Percentiles rank a stretch among this genome's conserved stretches.
Conservation (phyloP, 2,888 invertebrate species). For the Conus canariensis region DNA sequence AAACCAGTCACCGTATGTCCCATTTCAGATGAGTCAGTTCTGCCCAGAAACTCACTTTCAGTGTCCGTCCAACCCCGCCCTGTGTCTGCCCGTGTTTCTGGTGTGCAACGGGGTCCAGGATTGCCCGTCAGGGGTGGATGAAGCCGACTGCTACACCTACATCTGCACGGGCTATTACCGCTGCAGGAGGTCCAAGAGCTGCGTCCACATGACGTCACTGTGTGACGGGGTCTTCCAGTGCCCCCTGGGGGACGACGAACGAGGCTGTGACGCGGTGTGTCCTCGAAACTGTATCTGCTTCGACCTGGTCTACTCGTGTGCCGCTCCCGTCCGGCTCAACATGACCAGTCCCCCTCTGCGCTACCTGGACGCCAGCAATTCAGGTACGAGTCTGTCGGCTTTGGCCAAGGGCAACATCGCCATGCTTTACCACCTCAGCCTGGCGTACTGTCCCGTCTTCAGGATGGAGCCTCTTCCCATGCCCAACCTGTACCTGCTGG, state of each 20-base stretch:
- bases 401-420: background rate
- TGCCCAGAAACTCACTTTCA: conserved; percentile 6
- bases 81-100: conserved; percentile 1
- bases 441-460: background rate
- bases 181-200: background rate
- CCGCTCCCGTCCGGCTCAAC: background rate
- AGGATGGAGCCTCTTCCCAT: background rate
- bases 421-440: background rate
- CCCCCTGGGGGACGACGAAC: background rate
- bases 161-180: background rate
- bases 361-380: background rate
- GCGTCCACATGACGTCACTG: background rate
- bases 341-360: background rate
- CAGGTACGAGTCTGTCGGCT: background rate
- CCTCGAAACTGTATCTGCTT: background rate
- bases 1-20: background rate
- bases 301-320: background rate
- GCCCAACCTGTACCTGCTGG: background rate
- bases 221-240: conserved; percentile 17
- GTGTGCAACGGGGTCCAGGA: background rate
- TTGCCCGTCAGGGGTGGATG: background rate
- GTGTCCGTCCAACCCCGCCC: background rate
- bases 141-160: background rate
- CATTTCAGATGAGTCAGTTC: background rate
- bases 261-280: background rate